These are phyloP conservation scores for Hystrix brachyura DNA, from an alignment of 2,113 vertebrate genomes.

Conservation along the genomic window DNA sequence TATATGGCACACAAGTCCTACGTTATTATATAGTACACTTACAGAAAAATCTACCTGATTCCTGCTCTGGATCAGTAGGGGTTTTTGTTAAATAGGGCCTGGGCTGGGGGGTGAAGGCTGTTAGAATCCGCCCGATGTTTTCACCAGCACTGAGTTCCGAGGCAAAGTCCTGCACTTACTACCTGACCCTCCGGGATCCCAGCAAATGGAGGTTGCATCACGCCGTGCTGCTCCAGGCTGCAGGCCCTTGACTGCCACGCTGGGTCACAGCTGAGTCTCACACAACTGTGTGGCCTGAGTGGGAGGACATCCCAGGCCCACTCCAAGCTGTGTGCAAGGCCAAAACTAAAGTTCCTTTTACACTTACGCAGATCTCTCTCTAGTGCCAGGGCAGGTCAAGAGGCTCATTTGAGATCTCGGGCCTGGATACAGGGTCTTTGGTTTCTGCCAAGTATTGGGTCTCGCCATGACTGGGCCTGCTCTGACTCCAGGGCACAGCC, in stretches of 20 bases:
- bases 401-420: not conserved
- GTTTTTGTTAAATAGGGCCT: not conserved
- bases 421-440: rapidly evolving
- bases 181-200: too few relatives aligned
- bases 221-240: not conserved
- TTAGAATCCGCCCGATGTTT: not conserved
- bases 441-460: not conserved
- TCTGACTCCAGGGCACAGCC: not conserved
- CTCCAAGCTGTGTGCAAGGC: not conserved
- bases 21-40: not conserved
- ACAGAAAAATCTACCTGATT: not conserved
- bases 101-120: too few relatives aligned
- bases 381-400: not conserved
- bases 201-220: not conserved
- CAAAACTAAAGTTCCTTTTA: not conserved
- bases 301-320: not conserved
- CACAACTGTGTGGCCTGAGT: not conserved
- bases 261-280: not conserved
- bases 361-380: not conserved
- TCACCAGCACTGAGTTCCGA: not conserved
- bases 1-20: not conserved
- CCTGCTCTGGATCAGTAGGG: not conserved
- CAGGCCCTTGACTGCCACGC: not conserved
- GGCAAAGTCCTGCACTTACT: too few relatives aligned
- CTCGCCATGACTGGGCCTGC: not conserved